Base-by-base conservation (phyloP, 2,113 vertebrate species). In the Eupsittula cactorum region DNA sequence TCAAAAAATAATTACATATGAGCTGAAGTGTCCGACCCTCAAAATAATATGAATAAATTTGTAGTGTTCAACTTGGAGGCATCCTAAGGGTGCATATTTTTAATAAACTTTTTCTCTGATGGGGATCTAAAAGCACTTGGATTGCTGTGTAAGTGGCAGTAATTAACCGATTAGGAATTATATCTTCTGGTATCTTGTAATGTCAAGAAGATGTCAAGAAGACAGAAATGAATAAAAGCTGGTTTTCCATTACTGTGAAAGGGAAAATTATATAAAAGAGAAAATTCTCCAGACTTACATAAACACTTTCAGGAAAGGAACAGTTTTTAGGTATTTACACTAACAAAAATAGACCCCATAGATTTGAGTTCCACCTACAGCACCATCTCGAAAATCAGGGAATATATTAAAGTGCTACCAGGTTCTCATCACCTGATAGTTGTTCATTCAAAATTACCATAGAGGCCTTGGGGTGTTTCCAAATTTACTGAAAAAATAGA, bases 401-500 rank as follows among this genome's bases (percentile, higher is more conserved):
- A 83, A 77, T 2, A 2, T 73, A 59, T 52, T 64, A 15, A 94
- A 86, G 28, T 83, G 41, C 75, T 96, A 67, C 42, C 46, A 78
- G 55, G 37, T 78, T 49, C 76, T 91, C 71, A 86, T 92, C 73
- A 77, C 64, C 68, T 89, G 80, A 63, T 63, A 69, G 53, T 1
- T 64, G 33, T 90, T 89, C 7, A 63, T 88, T 93, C 50, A 67
- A 83, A 96, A 92, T 88, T 94, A 92, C 55, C 7, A 1, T 86
- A 93, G 92, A 35, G 10, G n/a, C n/a, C 59, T 94, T 62, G 49
- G 37, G 78, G 31, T 86, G 16, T 92, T 92, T 92, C 13, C 60
- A 78, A 31, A 41, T 89, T 86, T 92, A 69, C 77, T 91, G 68
- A 78, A 94, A 92, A 93, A 95, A 93, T 52, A 44, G 79, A 92